phyloP scores from a whole-genome alignment of 2,888 invertebrate species.

The Drosophila rellima region DNA sequence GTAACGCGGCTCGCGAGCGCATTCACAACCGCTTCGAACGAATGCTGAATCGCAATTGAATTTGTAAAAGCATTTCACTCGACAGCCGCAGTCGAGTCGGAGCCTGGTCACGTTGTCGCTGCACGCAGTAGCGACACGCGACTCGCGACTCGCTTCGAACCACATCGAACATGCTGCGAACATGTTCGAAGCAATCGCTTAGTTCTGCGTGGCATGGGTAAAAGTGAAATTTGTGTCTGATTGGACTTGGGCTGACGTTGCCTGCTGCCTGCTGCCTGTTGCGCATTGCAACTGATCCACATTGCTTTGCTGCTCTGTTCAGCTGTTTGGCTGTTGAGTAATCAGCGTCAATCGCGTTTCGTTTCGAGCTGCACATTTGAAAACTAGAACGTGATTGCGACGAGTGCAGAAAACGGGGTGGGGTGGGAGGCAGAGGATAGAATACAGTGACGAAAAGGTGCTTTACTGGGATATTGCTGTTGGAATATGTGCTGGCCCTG shows the following conservation, averaged over 20 bases:
- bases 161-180: constrained; percentile 32
- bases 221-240: constrained; percentile 66
- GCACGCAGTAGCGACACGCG: constrained; percentile 78
- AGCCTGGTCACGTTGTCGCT: constrained; percentile 80
- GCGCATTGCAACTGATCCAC: constrained; percentile 64
- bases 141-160: constrained; percentile 66
- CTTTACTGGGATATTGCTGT: constrained; percentile 4
- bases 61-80: constrained; percentile 82
- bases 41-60: constrained; percentile 82
- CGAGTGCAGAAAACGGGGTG: constrained; percentile 6
- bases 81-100: constrained; percentile 45
- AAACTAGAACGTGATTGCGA: constrained; percentile 73
- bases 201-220: constrained; percentile 39
- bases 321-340: constrained; percentile 64
- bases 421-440: not conserved
- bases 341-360: constrained; percentile 67
- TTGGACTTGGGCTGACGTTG: constrained; percentile 25
- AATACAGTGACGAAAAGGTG: not conserved
- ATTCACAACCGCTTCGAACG: constrained; percentile 70
- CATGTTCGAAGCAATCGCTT: constrained; percentile 35
- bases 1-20: constrained; percentile 44
- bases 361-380: constrained; percentile 70
- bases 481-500: not conserved
- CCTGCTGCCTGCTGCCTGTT: constrained; percentile 39
- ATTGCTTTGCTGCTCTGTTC: constrained; percentile 41